phyloP scores from a whole-genome alignment of 2,113 vertebrate species.

The Pterophyllum scalare region DNA sequence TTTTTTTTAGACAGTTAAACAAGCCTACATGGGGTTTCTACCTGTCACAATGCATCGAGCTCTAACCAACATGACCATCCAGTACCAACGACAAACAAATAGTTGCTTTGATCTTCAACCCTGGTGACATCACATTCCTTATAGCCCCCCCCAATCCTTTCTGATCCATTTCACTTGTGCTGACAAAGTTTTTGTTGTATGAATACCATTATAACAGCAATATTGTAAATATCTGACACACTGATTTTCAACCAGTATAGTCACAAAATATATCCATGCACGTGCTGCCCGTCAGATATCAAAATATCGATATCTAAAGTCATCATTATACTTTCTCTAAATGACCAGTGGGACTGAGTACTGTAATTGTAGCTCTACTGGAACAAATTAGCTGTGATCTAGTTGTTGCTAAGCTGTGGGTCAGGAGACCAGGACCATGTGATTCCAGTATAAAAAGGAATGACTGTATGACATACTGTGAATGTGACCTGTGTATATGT shows the following conservation, averaged over 20 bases:
- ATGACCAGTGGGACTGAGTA: conserved; percentile 13
- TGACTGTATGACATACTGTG: conserved; percentile 15
- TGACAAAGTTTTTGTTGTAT: conserved; percentile 50
- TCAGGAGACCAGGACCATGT: conserved; percentile 74
- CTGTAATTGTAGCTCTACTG: conserved; percentile 51
- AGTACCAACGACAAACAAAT: conserved; percentile 70
- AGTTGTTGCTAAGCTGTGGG: conserved; percentile 49
- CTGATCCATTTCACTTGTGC: conserved; percentile 59
- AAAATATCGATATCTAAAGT: neutral
- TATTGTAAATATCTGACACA: neutral
- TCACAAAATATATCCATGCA: neutral
- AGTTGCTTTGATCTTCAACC: conserved; percentile 74
- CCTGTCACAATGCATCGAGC: conserved; percentile 56
- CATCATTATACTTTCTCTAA: conserved; percentile 1
- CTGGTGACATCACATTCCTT: conserved; percentile 68
- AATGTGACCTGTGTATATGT: neutral
- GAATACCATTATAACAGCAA: neutral
- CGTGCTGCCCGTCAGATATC: neutral
- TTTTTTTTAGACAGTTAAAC: conserved; percentile 50
- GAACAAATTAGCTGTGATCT: conserved; percentile 66
- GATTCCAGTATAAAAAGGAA: conserved; percentile 45
- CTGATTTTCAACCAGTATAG: neutral
- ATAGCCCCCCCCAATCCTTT: conserved; percentile 58
- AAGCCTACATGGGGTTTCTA: conserved; percentile 40
- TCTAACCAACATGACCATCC: conserved; percentile 49